Evolutionary conservation across 2,888 invertebrate species (phyloP).

Genomic region (Leptinotarsa haldemani): DNA sequence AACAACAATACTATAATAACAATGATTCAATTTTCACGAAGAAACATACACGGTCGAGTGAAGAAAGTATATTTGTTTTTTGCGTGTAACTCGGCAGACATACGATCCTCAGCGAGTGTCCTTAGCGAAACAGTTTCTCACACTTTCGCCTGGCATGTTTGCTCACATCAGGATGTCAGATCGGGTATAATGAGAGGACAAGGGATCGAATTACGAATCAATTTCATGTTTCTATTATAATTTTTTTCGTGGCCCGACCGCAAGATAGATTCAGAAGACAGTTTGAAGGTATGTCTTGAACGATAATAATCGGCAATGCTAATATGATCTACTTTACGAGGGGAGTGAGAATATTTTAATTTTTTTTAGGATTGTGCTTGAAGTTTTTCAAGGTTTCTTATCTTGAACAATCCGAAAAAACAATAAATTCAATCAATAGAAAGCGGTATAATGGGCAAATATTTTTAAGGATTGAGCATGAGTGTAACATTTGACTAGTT

Average conservation of each 20-base stretch:
- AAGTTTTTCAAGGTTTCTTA: neutral
- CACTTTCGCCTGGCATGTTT: constrained; percentile 38
- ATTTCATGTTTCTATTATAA: constrained; percentile 18
- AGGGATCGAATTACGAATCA: constrained; percentile 24
- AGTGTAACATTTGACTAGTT: no score
- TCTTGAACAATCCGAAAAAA: no score
- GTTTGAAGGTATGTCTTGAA: constrained; percentile 5
- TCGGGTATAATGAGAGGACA: constrained; percentile 18
- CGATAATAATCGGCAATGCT: neutral
- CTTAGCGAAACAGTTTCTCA: constrained; percentile 37
- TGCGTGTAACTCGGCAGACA: constrained; percentile 22
- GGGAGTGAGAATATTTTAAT: neutral
- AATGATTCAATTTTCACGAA: constrained; percentile 11
- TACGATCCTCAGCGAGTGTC: constrained; percentile 29
- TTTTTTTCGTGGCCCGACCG: constrained; percentile 12
- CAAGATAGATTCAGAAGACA: constrained; percentile 13
- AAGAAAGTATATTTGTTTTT: constrained; percentile 18
- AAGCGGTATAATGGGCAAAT: no score
- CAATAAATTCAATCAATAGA: no score
- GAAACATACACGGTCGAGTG: neutral
- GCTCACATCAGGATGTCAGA: constrained; percentile 15
- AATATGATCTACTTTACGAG: neutral
- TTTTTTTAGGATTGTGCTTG: neutral
- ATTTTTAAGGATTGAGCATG: no score
- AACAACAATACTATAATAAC: constrained; percentile 7